phyloP scores from a whole-genome alignment of 2,888 invertebrate species.

The Drosophila histrio region DNA sequence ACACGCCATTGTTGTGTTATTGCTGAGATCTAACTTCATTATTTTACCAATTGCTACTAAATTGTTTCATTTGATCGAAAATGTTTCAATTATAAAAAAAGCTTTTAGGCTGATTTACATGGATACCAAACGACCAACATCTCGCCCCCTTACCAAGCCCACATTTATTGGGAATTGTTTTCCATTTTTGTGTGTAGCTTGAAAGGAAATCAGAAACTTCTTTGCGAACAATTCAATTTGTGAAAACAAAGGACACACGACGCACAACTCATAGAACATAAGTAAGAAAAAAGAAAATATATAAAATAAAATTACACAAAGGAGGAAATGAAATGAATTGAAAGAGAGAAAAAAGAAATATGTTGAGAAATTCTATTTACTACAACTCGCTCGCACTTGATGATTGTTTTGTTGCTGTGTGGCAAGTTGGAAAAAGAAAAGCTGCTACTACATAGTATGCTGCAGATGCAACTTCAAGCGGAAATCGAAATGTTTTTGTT shows the following conservation, averaged over 20 bases:
- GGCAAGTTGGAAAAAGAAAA: conserved; percentile 39
- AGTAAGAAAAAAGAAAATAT: conserved; percentile 6
- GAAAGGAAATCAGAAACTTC: conserved; percentile 61
- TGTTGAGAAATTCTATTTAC: conserved; percentile 50
- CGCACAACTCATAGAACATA: conserved; percentile 16
- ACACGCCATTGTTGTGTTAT: conserved; percentile 5
- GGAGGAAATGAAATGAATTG: conserved; percentile 40
- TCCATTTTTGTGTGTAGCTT: conserved; percentile 25
- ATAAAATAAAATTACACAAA: conserved; percentile 11
- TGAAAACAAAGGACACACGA: conserved; percentile 53
- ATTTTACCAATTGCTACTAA: conserved; percentile 36
- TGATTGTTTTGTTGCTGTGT: conserved; percentile 30
- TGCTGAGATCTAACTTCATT: conserved; percentile 36
- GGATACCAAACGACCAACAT: not conserved
- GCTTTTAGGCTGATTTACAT: conserved; percentile 64
- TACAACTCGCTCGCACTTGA: conserved; percentile 24
- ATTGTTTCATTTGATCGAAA: conserved; percentile 54
- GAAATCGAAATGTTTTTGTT: conserved; percentile 59
- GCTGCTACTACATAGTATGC: conserved; percentile 22
- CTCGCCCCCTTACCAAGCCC: not conserved
- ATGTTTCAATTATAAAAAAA: conserved; percentile 69
- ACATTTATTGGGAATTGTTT: conserved; percentile 24
- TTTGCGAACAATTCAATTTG: conserved; percentile 70
- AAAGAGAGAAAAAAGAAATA: conserved; percentile 31
- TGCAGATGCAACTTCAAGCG: conserved; percentile 60